Evolutionary conservation across 2,113 vertebrate species (phyloP).

Genomic region (Odontesthes bonariensis): DNA sequence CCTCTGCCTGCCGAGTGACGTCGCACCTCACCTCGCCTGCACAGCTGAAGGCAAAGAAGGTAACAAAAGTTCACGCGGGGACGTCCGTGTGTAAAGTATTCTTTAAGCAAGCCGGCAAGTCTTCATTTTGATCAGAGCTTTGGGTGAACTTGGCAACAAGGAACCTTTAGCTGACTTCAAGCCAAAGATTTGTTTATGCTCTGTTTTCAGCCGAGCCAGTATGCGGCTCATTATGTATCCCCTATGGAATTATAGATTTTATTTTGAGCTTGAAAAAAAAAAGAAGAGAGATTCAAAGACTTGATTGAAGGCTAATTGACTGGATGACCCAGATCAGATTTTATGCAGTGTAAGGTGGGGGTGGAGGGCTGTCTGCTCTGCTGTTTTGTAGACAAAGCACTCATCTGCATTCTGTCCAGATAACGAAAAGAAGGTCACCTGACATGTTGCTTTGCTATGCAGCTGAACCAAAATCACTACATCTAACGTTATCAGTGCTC

Average conservation of each 20-base stretch:
- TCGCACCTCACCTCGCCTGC: slow-evolving; percentile 30
- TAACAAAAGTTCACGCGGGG: slow-evolving; percentile 10
- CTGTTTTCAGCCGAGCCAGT: too few relatives aligned
- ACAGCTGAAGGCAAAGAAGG: slow-evolving; percentile 41
- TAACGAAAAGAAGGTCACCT: slow-evolving; percentile 25
- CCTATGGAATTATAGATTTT: too few relatives aligned
- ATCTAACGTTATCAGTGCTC: not conserved
- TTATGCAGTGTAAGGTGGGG: not conserved
- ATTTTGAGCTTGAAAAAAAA: too few relatives aligned
- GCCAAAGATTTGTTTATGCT: not conserved
- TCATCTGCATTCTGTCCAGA: slow-evolving; percentile 25
- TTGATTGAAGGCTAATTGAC: slow-evolving; percentile 33
- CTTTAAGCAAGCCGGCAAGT: not conserved
- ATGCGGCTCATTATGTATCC: too few relatives aligned
- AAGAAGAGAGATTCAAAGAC: slow-evolving; percentile 17
- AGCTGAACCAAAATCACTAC: too few relatives aligned
- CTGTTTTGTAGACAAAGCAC: slow-evolving; percentile 25
- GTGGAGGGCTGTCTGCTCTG: too few relatives aligned
- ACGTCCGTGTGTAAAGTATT: not conserved
- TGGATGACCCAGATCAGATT: slow-evolving; percentile 23
- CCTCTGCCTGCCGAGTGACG: slow-evolving; percentile 15
- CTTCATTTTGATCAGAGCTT: not conserved
- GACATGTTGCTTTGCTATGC: not conserved
- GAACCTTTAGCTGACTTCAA: not conserved
- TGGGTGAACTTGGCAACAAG: not conserved